phyloP scores from a whole-genome alignment of 2,113 vertebrate species.

The Orthonyx spaldingii region DNA sequence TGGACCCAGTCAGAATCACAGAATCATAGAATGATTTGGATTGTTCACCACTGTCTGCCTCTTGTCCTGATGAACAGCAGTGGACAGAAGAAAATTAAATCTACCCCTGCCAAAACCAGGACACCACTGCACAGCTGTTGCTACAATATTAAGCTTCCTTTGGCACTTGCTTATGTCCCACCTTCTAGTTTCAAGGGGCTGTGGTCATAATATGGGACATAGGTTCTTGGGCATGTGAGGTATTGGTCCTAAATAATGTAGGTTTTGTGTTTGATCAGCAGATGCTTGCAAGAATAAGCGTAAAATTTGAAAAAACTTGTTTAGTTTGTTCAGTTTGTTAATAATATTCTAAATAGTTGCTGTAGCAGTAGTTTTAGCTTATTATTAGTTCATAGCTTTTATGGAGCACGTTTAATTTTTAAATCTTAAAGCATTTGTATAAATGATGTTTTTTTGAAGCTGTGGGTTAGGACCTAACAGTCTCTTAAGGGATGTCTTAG shows the following conservation, averaged over 20 bases:
- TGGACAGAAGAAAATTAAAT: not conserved
- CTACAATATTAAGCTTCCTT: not conserved
- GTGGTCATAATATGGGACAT: not conserved
- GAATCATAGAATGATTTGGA: not conserved
- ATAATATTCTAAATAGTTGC: not conserved
- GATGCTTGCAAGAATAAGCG: not conserved
- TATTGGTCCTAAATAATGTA: not conserved
- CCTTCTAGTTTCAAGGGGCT: not conserved
- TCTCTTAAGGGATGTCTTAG: not conserved
- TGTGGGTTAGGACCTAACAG: not conserved
- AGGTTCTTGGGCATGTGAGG: not conserved
- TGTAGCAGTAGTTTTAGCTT: not conserved
- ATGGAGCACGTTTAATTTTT: not conserved
- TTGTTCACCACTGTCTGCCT: not conserved
- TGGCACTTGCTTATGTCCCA: not conserved
- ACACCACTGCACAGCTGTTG: not conserved
- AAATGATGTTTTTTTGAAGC: not conserved
- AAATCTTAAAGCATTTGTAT: not conserved
- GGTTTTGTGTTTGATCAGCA: not conserved
- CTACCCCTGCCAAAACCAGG: not conserved
- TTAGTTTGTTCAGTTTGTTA: not conserved
- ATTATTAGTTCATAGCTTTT: not conserved
- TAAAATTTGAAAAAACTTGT: not conserved
- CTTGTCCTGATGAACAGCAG: not conserved
- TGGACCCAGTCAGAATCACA: not conserved